A percentile compares a stretch with the other conserved stretches of the same genome.
These are phyloP conservation scores for Dicrurus megarhynchus DNA, from an alignment of 2,113 vertebrate species.

Conservation along the genomic window DNA sequence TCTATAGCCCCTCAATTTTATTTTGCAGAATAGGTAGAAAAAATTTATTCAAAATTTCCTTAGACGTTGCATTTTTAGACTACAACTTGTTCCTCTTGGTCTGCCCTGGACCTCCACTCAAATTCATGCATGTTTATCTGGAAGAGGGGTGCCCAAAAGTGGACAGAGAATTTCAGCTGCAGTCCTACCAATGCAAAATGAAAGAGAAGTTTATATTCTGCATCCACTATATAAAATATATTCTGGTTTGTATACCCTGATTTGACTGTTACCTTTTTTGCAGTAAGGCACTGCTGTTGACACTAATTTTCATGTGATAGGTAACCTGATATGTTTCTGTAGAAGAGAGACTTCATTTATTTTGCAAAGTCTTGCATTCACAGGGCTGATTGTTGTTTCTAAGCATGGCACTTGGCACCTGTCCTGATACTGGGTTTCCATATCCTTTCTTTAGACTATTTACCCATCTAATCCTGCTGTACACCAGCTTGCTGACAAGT, in stretches of 20 bases:
- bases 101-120: background rate
- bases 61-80: background rate
- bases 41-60: background rate
- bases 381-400: background rate
- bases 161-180: background rate
- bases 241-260: background rate
- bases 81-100: background rate
- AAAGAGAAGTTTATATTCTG: background rate
- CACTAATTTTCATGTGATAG: background rate
- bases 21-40: background rate
- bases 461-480: background rate
- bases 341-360: background rate
- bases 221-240: background rate
- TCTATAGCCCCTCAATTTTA: background rate
- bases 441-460: background rate
- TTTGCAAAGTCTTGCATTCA: background rate
- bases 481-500: background rate
- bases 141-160: background rate
- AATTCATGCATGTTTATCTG: accelerated
- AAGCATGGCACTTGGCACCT: background rate
- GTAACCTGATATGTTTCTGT: background rate
- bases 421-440: background rate
- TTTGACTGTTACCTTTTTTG: background rate
- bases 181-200: background rate
- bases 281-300: accelerated